phyloP scores from a whole-genome alignment of 2,113 vertebrate genomes.

The Sialia sialis region DNA sequence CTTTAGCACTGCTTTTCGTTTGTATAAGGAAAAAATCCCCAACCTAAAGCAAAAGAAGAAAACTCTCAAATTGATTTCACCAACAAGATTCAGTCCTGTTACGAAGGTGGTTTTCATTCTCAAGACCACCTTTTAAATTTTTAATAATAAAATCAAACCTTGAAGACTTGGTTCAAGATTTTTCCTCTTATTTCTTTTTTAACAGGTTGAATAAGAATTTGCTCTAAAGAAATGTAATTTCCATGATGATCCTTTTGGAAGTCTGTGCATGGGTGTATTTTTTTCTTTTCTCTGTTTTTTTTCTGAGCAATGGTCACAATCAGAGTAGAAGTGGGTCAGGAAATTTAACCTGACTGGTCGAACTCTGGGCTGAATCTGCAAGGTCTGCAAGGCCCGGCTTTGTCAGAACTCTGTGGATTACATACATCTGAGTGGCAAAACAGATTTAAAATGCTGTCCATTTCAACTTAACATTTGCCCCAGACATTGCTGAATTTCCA shows the following conservation, averaged over 20 bases:
- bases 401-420: constrained; percentile 64
- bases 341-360: constrained; percentile 76
- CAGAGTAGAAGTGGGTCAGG: constrained; percentile 63
- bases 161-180: not conserved
- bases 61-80: not conserved
- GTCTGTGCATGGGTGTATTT: not conserved
- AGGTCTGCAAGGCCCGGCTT: constrained; percentile 63
- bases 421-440: constrained; percentile 74
- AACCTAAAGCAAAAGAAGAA: not conserved
- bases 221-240: not conserved
- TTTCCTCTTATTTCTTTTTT: not conserved
- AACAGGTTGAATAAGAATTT: not conserved
- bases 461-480: constrained; percentile 72
- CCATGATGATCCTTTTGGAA: not conserved
- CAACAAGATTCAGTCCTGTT: not conserved
- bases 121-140: not conserved
- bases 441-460: constrained; percentile 74
- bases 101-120: not conserved
- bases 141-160: not conserved
- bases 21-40: not conserved
- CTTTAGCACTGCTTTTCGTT: not conserved
- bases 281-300: not conserved
- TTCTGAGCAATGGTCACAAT: constrained; percentile 45
- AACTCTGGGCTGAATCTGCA: constrained; percentile 58
- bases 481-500: not conserved